Percentiles rank a stretch among this genome's conserved stretches.
phyloP scores from a whole-genome alignment of 2,113 vertebrate species.

The Lucifuga dentata region DNA sequence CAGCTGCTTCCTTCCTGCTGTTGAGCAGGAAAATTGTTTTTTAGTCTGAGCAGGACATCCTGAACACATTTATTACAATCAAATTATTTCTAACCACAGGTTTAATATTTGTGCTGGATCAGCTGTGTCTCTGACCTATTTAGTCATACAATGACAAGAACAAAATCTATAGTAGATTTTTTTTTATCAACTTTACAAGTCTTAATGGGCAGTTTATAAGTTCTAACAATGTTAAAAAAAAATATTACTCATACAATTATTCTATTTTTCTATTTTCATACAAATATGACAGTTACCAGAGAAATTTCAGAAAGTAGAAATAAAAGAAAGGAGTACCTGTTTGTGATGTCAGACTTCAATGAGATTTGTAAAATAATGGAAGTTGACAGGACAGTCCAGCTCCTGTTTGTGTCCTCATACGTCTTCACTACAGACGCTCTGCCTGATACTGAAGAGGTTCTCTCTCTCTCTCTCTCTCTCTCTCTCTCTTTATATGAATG shows the following conservation, averaged over 20 bases:
- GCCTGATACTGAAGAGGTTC: conserved; percentile 42
- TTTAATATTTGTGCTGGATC: too few relatives aligned
- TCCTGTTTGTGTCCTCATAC: conserved; percentile 30
- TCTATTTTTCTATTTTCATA: neutral
- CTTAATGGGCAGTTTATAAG: neutral
- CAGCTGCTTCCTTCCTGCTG: neutral
- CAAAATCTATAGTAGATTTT: too few relatives aligned
- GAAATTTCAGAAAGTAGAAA: conserved; percentile 4
- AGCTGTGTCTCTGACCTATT: too few relatives aligned
- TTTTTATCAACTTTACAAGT: too few relatives aligned
- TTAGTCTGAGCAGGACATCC: conserved; percentile 4
- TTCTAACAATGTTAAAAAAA: neutral
- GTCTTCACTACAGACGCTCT: neutral
- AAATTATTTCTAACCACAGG: too few relatives aligned
- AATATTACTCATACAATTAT: neutral
- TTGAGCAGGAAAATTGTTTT: neutral
- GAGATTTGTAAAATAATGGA: neutral
- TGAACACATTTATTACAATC: neutral
- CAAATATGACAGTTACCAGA: neutral
- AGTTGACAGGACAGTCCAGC: neutral
- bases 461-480: conserved; percentile 5
- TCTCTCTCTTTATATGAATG: conserved; percentile 20
- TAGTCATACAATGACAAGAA: too few relatives aligned
- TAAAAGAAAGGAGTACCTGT: conserved; percentile 40
- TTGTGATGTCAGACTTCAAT: conserved; percentile 9